Evolutionary conservation across 2,113 vertebrate species (phyloP).

Genomic region (Brienomyrus longianalis): DNA sequence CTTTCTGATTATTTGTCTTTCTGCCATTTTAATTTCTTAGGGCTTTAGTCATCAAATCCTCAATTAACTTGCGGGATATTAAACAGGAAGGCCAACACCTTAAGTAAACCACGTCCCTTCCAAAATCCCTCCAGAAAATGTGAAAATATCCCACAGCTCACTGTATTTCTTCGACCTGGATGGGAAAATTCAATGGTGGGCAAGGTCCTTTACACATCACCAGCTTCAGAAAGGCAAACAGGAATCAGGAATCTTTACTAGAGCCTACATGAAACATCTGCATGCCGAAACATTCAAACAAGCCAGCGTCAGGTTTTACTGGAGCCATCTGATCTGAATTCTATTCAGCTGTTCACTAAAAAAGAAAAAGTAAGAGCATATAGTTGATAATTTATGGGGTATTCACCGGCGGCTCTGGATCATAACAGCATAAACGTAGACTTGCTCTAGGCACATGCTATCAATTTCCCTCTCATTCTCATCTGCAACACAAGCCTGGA

Average conservation of each 20-base stretch:
- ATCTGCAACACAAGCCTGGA: conserved; percentile 76
- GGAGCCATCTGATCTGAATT: background rate
- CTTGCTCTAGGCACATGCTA: conserved; percentile 74
- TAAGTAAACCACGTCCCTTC: background rate
- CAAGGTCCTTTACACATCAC: background rate
- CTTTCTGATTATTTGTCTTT: background rate
- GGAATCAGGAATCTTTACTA: background rate
- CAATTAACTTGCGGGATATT: background rate
- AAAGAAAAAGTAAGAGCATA: background rate
- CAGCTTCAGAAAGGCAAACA: background rate
- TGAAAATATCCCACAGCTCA: background rate
- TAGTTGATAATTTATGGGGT: conserved; percentile 54
- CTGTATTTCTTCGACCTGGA: background rate
- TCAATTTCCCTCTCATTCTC: conserved; percentile 75
- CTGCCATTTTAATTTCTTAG: background rate
- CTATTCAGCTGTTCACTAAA: conserved; percentile 1
- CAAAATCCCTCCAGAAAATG: background rate
- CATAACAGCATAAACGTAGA: conserved; percentile 66
- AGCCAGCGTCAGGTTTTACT: background rate
- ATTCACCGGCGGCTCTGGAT: conserved; percentile 71
- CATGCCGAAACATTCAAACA: background rate
- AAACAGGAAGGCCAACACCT: conserved; percentile 18
- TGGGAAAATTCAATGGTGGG: background rate
- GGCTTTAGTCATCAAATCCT: conserved; percentile 6
- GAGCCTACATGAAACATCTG: background rate